A percentile compares a stretch with the other conserved stretches of the same genome.
These are phyloP conservation scores for Hoplostethus atlanticus DNA, from an alignment of 2,797 vertebrate species.

Conservation along the genomic window DNA sequence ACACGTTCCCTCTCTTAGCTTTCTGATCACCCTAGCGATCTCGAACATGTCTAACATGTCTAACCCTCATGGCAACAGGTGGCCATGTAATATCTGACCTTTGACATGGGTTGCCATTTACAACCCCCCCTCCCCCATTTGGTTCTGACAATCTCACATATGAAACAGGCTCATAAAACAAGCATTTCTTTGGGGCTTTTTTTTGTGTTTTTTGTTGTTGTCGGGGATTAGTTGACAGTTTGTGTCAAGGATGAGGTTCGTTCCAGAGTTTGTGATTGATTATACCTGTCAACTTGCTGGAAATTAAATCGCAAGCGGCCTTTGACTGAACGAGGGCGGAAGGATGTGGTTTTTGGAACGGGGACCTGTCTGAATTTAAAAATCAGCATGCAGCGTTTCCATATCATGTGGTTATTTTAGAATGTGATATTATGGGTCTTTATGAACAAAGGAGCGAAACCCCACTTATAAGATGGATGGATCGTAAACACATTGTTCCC, in stretches of 20 bases:
- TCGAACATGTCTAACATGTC: constrained; percentile 23
- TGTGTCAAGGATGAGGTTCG: constrained; percentile 52
- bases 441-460: constrained; percentile 10
- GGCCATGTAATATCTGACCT: constrained; percentile 57
- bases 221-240: constrained; percentile 47
- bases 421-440: constrained; percentile 20
- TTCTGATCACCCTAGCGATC: constrained; percentile 31
- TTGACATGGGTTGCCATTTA: constrained; percentile 48
- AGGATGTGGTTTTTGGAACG: constrained; percentile 59
- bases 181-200: not conserved
- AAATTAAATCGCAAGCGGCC: constrained; percentile 47
- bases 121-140: constrained; percentile 21
- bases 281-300: constrained; percentile 41
- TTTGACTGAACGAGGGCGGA: constrained; percentile 34
- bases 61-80: constrained; percentile 56
- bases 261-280: constrained; percentile 66
- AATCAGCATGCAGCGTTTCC: constrained; percentile 37
- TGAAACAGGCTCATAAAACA: constrained; percentile 59
- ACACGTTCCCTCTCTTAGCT: constrained; percentile 11
- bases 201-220: constrained; percentile 1
- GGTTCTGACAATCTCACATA: constrained; percentile 46
- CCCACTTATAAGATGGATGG: constrained; percentile 27
- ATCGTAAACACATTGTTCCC: constrained; percentile 23
- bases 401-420: constrained; percentile 26
- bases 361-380: constrained; percentile 25